Evolutionary conservation across 37 sponge, comb jelly and placozoan species (phyloP).

Genomic region (Ianthella basta): DNA sequence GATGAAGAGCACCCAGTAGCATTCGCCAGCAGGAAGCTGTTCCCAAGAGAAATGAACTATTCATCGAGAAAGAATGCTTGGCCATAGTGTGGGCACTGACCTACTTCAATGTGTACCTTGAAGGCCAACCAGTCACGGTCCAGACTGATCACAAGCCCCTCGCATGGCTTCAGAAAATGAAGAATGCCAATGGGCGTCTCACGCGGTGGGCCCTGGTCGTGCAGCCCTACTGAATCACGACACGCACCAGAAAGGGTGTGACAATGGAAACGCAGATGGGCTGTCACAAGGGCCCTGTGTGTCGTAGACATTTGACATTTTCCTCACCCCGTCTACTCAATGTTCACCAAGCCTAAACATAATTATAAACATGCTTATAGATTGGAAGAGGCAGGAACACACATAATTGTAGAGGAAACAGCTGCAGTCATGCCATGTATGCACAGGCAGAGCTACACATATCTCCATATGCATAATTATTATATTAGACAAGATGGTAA

Average conservation of each 20-base stretch:
- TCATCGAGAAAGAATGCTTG: constrained; percentile 41
- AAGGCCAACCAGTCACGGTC: constrained; percentile 12
- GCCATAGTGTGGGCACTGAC: constrained; percentile 18
- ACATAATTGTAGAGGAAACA: too few species aligned
- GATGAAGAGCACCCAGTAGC: constrained; percentile 34
- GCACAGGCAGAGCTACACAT: too few species aligned
- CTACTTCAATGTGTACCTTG: constrained; percentile 4
- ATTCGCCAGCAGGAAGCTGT: constrained; percentile 24
- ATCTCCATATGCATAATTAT: too few species aligned
- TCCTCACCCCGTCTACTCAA: background rate
- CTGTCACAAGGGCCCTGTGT: background rate
- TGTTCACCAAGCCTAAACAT: too few species aligned
- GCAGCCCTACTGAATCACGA: background rate
- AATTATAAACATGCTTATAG: too few species aligned
- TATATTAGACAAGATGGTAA: too few species aligned
- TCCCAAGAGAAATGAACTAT: constrained; percentile 26
- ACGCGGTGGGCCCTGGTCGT: background rate
- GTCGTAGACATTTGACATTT: background rate
- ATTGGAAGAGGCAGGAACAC: too few species aligned
- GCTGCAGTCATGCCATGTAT: too few species aligned
- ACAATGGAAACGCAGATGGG: constrained; percentile 22
- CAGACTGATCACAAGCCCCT: constrained; percentile 39
- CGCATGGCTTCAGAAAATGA: constrained; percentile 10
- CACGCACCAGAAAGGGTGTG: background rate
- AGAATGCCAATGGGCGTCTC: constrained; percentile 1